Evolutionary conservation across 2,113 vertebrate genomes (phyloP).

Genomic region (Anarhynchus alexandrinus): DNA sequence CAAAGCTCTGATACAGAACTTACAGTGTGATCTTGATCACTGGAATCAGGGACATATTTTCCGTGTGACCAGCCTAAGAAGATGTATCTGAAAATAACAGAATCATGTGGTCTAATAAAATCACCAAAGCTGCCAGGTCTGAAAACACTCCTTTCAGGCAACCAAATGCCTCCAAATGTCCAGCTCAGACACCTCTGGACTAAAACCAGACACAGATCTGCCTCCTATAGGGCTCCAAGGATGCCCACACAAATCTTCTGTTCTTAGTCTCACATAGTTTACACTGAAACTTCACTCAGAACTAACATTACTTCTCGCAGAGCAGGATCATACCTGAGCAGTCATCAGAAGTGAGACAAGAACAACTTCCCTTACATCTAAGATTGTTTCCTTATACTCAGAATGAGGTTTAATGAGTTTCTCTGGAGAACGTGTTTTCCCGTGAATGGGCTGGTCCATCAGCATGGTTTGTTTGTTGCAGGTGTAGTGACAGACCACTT

Average conservation of each 20-base stretch:
- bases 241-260: neutral
- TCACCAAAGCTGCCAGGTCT: neutral
- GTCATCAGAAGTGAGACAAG: neutral
- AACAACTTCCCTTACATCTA: neutral
- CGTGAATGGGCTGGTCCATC: neutral
- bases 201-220: neutral
- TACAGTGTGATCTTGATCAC: neutral
- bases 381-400: neutral
- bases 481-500: neutral
- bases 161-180: neutral
- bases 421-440: neutral
- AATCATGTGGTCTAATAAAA: neutral
- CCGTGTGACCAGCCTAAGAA: neutral
- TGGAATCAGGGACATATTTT: neutral
- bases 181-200: neutral
- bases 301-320: rapidly evolving
- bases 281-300: neutral
- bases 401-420: neutral
- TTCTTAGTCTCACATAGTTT: neutral
- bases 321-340: neutral
- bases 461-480: neutral
- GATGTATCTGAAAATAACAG: neutral
- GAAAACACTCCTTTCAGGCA: neutral
- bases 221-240: neutral
- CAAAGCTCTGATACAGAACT: neutral